A percentile compares a stretch with the other conserved stretches of the same genome.
phyloP scores from a whole-genome alignment of 2,797 vertebrate species.

The Jordanella pulchra region DNA sequence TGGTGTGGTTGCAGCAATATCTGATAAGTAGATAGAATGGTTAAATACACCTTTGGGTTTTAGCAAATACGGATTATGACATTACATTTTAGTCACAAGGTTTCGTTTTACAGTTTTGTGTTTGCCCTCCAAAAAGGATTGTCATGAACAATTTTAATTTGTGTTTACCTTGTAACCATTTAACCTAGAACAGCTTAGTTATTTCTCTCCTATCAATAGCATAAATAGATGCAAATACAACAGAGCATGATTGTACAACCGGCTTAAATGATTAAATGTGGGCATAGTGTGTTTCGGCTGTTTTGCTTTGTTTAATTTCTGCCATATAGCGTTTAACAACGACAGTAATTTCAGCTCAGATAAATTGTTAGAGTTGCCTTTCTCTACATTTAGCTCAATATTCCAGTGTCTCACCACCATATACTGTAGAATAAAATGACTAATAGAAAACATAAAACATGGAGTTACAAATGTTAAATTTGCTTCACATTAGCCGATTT shows the following conservation, averaged over 20 bases:
- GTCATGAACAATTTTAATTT: too few species aligned
- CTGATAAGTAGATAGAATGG: conserved; percentile 44
- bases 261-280: too few species aligned
- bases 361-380: not conserved
- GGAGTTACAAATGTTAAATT: not conserved
- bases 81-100: conserved; percentile 7
- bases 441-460: not conserved
- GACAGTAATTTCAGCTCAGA: not conserved
- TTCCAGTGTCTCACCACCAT: not conserved
- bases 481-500: not conserved
- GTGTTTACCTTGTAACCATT: not conserved
- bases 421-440: not conserved
- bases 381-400: not conserved
- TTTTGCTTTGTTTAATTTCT: not conserved
- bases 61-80: conserved; percentile 12
- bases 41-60: conserved; percentile 47
- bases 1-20: conserved; percentile 20
- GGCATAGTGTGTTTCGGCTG: too few species aligned
- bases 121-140: not conserved
- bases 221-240: not conserved
- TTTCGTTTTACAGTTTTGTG: not conserved
- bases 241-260: too few species aligned
- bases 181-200: not conserved
- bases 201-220: not conserved
- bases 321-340: not conserved